Evolutionary conservation across 2,888 invertebrate species (phyloP), one percentile per base, ranked within the genome.

Genomic region (Galerucella pusilla): DNA sequence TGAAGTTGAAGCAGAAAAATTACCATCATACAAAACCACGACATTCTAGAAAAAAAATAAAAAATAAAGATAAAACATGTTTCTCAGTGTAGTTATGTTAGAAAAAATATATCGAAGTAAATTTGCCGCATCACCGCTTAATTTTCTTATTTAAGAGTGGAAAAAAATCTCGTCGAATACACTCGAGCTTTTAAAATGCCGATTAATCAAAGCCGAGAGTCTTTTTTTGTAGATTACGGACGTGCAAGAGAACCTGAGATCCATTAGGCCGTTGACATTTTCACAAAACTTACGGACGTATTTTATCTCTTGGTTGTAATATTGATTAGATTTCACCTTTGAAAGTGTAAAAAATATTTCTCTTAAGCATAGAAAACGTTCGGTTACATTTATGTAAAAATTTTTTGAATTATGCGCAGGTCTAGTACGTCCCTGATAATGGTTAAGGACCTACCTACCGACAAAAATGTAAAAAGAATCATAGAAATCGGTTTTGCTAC

Each of bases 21-120:
- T 25, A 81, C 78, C 73, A 80, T 80, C 52, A 81, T 77, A 68
- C 78, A 79, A 71, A 84, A 75, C 83, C 84, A 82, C 80, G 82
- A 81, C 85, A 85, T 86, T 81, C 85, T 85, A 82, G 42, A 83
- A 84, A 73, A 78, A 72, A 66, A 54, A 68, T 64, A 20, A 65
- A 60, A 14, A 35, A 35, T 6, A 35, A 5, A 35, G 6, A 1
- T 42, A 5, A 42, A 42, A 42, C 49, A 49, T 2, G 11, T 49
- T 49, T 49, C 5, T 11, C 14, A 49, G 49, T 11, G 49, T 49
- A 49, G 6, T 5, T 2, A 14, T 16, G 16, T 57, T n/a, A 14
- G 14, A 57, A 57, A 2, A 57, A 57, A 49, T 49, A 49, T 9
- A 57, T 57, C 57, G 20, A 57, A 57, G 57, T 16, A 20, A 57